Percentiles rank a stretch among this genome's conserved stretches.
phyloP scores from a whole-genome alignment of 2,113 vertebrate genomes.

The Hippolais icterina region DNA sequence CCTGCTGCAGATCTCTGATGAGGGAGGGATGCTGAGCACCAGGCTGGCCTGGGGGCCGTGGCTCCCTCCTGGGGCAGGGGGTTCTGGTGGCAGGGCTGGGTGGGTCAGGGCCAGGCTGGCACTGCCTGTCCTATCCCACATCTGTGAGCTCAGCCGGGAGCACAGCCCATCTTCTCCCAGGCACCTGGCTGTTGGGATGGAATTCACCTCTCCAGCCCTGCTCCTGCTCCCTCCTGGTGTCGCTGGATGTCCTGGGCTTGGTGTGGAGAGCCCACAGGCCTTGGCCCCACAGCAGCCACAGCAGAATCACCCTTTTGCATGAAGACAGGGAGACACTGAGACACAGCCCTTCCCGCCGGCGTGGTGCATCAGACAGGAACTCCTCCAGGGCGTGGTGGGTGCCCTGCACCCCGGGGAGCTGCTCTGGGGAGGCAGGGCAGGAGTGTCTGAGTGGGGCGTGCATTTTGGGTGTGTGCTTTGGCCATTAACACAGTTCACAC shows the following conservation, averaged over 20 bases:
- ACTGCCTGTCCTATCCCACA: background rate
- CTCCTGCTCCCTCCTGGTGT: background rate
- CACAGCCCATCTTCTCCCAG: accelerated
- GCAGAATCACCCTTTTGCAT: accelerated
- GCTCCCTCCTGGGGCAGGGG: background rate
- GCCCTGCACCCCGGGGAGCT: accelerated
- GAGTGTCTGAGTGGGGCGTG: background rate
- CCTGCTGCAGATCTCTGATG: no score
- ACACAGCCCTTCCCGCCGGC: accelerated
- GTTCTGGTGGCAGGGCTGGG: background rate
- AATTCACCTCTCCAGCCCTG: background rate
- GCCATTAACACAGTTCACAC: accelerated
- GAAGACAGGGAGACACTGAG: background rate
- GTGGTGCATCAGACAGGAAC: background rate
- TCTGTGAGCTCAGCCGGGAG: accelerated
- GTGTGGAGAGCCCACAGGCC: background rate
- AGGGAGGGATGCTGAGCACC: background rate
- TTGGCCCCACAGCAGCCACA: accelerated
- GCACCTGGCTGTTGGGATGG: accelerated
- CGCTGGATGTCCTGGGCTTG: background rate
- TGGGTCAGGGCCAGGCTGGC: background rate
- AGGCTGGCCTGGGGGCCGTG: no score
- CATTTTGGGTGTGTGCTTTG: accelerated
- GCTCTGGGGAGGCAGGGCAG: background rate
- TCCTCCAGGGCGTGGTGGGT: accelerated